phyloP scores from a whole-genome alignment of 2,113 vertebrate species.

The Octodon degus region DNA sequence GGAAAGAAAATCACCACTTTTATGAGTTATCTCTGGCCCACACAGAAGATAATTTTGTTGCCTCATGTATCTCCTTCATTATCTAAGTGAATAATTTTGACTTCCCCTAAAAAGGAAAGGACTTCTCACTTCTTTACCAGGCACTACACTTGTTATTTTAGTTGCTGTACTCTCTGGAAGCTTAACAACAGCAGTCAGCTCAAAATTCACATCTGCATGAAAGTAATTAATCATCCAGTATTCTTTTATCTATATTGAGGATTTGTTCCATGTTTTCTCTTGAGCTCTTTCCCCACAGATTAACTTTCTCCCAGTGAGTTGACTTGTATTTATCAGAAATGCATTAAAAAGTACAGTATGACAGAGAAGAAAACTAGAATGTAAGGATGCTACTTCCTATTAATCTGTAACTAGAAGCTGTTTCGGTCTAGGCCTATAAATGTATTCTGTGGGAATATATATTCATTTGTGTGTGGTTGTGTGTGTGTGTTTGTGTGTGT shows the following conservation, averaged over 20 bases:
- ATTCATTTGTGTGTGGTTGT: not conserved
- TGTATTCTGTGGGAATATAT: not conserved
- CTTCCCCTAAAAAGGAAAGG: not conserved
- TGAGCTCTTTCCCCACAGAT: slow-evolving; percentile 46
- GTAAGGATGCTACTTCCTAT: slow-evolving; percentile 1
- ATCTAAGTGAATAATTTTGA: not conserved
- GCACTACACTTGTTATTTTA: not conserved
- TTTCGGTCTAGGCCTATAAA: slow-evolving; percentile 19
- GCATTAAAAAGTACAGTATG: slow-evolving; percentile 18
- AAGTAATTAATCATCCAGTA: slow-evolving; percentile 68
- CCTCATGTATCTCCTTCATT: not conserved
- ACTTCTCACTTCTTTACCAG: not conserved
- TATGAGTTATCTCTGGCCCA: not conserved
- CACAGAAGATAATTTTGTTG: not conserved
- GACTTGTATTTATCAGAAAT: slow-evolving; percentile 68
- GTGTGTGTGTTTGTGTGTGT: not conserved
- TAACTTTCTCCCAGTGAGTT: slow-evolving; percentile 56
- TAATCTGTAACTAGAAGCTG: slow-evolving; percentile 34
- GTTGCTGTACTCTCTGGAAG: slow-evolving; percentile 24
- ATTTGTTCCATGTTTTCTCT: slow-evolving; percentile 49
- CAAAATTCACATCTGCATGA: slow-evolving; percentile 59
- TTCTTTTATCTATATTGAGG: slow-evolving; percentile 60
- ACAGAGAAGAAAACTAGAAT: slow-evolving; percentile 39
- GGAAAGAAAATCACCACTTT: slow-evolving; percentile 41
- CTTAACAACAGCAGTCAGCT: slow-evolving; percentile 8